A percentile compares a stretch with the other conserved stretches of the same genome.
These are phyloP conservation scores for Micrastur ruficollis DNA, from an alignment of 2,797 vertebrate genomes.

Conservation along the genomic window DNA sequence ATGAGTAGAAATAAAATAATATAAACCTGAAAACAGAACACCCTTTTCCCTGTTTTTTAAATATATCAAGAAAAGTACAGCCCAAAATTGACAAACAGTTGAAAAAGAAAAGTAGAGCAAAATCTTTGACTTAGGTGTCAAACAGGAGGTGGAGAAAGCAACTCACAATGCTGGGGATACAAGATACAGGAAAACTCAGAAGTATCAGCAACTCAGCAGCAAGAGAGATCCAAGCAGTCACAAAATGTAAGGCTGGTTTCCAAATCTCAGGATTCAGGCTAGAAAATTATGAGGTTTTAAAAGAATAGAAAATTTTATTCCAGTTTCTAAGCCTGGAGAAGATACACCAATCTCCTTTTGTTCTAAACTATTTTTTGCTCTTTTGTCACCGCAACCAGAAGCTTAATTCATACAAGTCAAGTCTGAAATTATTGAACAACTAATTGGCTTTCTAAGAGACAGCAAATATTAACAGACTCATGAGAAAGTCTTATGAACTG, in stretches of 20 bases:
- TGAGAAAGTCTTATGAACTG: conserved; percentile 31
- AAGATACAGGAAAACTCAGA: background rate
- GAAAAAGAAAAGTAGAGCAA: background rate
- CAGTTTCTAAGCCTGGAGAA: background rate
- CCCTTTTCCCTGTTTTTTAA: background rate
- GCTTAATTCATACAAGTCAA: conserved; percentile 5
- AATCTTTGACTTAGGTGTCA: background rate
- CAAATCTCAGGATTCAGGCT: background rate
- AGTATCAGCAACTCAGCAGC: background rate
- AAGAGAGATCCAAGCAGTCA: background rate
- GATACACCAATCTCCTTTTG: background rate
- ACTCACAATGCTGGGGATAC: background rate
- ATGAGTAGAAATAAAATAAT: background rate
- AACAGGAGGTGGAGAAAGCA: background rate
- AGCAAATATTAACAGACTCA: conserved; percentile 28
- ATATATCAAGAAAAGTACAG: background rate
- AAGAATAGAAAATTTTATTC: background rate
- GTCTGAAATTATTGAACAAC: conserved; percentile 25
- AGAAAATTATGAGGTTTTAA: background rate
- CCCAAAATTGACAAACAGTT: background rate
- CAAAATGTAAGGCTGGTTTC: background rate
- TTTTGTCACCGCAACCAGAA: background rate
- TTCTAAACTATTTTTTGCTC: background rate
- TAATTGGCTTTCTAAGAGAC: background rate
- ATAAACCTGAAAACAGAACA: background rate